phyloP scores from a whole-genome alignment of 2,113 vertebrate genomes.

The Amia ocellicauda region DNA sequence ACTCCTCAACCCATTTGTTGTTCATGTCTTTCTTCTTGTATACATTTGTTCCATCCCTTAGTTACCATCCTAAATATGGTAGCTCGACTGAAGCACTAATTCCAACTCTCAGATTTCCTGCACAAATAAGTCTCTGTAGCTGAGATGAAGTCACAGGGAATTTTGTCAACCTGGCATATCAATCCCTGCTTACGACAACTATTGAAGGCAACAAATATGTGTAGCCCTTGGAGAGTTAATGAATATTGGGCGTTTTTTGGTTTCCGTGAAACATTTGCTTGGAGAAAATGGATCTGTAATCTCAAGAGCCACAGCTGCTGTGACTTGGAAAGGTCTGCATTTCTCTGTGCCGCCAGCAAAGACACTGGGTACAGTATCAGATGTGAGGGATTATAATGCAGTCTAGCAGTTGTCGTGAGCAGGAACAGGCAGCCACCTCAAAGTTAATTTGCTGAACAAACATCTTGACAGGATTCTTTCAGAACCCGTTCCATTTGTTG shows the following conservation, averaged over 20 bases:
- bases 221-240: conserved; percentile 1
- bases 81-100: conserved; percentile 16
- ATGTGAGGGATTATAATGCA: conserved; percentile 37
- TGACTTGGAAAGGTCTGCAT: conserved; percentile 10
- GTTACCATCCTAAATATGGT: conserved; percentile 7
- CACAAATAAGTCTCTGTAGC: conserved; percentile 21
- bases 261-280: conserved; percentile 11
- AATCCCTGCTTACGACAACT: not conserved
- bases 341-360: not conserved
- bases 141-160: conserved; percentile 19
- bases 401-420: conserved; percentile 40
- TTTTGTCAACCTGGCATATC: conserved; percentile 15
- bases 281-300: conserved; percentile 12
- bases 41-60: not conserved
- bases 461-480: not conserved
- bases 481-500: not conserved
- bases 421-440: conserved; percentile 18
- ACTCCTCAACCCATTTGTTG: not conserved
- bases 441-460: conserved; percentile 18
- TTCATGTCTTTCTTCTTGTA: not conserved
- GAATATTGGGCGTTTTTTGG: conserved; percentile 1
- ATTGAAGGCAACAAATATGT: not conserved
- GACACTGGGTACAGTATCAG: conserved; percentile 30
- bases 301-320: conserved; percentile 36
- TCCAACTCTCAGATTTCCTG: not conserved